Evolutionary conservation across 2,797 vertebrate species (phyloP), one percentile per base, ranked within the genome.

Genomic region (Crax fasciolata): DNA sequence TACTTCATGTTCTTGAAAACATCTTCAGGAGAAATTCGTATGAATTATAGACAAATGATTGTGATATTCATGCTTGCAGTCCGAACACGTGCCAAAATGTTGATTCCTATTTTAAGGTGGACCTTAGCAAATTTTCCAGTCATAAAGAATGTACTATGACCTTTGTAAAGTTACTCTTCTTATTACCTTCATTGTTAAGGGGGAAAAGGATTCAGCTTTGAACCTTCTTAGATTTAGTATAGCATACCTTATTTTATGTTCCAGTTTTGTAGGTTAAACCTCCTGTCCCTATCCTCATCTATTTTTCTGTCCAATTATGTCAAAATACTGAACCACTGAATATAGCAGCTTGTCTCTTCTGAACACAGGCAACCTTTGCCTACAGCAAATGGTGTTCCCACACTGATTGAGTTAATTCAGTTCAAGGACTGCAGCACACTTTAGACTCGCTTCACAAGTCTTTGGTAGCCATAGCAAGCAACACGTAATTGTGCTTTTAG

Each of bases 371-470:
- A 93, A 74, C 17, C 30, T 87, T 92, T 85, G 72, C 86, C 88
- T 76, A 39, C 43, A 93, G 86, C 77, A 94, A 94, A 72, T 90
- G 58, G 9, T 86, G 77, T 75, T 94, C 66, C 57, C 51, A 86
- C 73, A 41, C 27, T 59, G 49, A 63, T 63, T 58, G 44, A 84
- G 38, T 90, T 76, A 76, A 89, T 73, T 79, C 77, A 32, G 19
- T 76, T 84, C 78, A 77, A 92, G 67, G 59, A 79, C 39, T 89
- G 63, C 27, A 87, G 55, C 9, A 24, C 21, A 51, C 30, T 90
- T 84, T 68, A 58, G 80, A 73, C 54, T 88, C n/a, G n/a, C 19
- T 66, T 78, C 61, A 12, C 9, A 74, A 61, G 21, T 41, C 24
- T 81, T 87, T 74, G 76, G 88, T 77, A 55, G 1, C 44, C 52